Evolutionary conservation across 2,113 vertebrate genomes (phyloP), one percentile per base, ranked within the genome.

Genomic region (Equus przewalskii): DNA sequence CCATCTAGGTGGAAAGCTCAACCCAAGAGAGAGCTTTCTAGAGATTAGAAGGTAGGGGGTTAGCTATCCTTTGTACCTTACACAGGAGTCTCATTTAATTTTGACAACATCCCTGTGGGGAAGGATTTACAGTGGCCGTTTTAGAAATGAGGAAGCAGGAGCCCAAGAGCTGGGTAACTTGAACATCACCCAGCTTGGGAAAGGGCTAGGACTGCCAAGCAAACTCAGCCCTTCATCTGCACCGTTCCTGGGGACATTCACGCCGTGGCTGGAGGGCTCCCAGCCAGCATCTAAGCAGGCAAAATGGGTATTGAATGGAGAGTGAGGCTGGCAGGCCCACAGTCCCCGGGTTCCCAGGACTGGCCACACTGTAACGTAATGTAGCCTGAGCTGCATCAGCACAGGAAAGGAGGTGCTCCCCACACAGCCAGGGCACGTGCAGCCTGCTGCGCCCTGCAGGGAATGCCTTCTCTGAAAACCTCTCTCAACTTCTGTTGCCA

Each of bases 261-360:
- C 0, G 1, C 0, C 1, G 11, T 26, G 33, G 1, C 28, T 9
- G 36, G 24, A 24, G 41, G 36, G 9, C 6, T 11, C 81, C 22
- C 46, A 64, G 19, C 4, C 14, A 7, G 2, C 12, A 44, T 8
- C 62, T 44, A 1, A 15, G 65, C 62, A 64, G 58, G 56, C n/a
- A 5, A 5, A 5, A 5, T 6, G 4, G 24, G 24, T 1, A 1
- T 1, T 8, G 7, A 1, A 0, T 0, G 26, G 49, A 36, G 24
- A n/a, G 26, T 3, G 12, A 30, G 54, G 64, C 33, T 21, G 28
- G 28, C 16, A 56, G n/a, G 16, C 28, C 19, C 9, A 9, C 4
- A 3, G 24, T 41, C 13, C 10, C 30, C 13, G 8, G 22, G 30
- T 12, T 51, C 49, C 49, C 49, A 51, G 49, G 11, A 51, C 49